Conservation (phyloP, 2,113 vertebrate genomes). For the Gyps fulvus region DNA sequence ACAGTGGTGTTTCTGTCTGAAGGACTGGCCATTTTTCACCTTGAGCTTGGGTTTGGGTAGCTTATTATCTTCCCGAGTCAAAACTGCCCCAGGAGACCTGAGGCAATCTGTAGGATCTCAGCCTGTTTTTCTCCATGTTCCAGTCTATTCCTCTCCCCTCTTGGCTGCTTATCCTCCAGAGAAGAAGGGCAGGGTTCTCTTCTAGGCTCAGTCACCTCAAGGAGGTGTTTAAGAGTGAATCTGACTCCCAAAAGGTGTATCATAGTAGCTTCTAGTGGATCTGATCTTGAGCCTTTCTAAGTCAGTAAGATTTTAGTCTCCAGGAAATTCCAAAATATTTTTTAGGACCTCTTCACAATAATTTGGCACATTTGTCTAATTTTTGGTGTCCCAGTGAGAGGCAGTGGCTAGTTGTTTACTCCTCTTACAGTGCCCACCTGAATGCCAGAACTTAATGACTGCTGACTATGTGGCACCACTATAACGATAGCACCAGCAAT, state of each 20-base stretch:
- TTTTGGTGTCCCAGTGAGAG: background rate
- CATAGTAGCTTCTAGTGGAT: background rate
- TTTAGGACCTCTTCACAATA: background rate
- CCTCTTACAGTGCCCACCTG: background rate
- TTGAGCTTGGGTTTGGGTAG: background rate
- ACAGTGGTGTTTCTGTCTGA: background rate
- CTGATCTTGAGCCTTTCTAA: background rate
- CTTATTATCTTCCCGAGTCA: background rate
- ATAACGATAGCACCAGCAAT: background rate
- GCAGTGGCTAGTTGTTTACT: background rate
- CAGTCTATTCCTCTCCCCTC: background rate
- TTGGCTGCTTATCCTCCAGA: background rate
- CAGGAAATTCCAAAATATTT: background rate
- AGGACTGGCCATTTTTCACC: background rate
- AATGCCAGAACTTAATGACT: background rate
- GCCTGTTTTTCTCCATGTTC: background rate
- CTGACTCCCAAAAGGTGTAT: background rate
- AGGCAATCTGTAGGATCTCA: background rate
- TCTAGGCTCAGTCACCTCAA: background rate
- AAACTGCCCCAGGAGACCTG: background rate
- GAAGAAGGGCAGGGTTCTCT: background rate
- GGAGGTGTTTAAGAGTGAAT: background rate
- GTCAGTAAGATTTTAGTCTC: background rate
- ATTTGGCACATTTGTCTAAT: background rate
- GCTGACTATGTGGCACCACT: background rate